Percentiles rank a stretch among this genome's conserved stretches.
phyloP scores from a whole-genome alignment of 2,113 vertebrate species.

The Pseudopipra pipra region DNA sequence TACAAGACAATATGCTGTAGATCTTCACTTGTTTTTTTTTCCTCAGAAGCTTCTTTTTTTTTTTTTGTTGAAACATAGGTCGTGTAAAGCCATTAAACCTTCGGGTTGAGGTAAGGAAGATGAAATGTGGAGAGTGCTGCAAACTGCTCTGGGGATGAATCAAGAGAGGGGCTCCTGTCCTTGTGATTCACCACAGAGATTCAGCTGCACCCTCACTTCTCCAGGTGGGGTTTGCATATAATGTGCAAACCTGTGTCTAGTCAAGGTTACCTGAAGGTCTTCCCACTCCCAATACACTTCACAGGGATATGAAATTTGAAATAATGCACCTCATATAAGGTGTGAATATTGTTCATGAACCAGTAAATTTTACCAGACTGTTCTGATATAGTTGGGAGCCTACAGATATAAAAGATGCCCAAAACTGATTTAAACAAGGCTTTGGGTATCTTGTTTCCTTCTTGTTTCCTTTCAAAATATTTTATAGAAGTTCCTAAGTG shows the following conservation, averaged over 20 bases:
- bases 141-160: not conserved
- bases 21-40: constrained; percentile 52
- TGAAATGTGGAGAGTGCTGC: not conserved
- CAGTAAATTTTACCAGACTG: not conserved
- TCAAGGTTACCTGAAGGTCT: not conserved
- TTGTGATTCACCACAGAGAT: not conserved
- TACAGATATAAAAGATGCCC: not conserved
- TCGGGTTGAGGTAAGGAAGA: not conserved
- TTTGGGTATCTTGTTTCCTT: not conserved
- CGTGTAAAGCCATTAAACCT: not conserved
- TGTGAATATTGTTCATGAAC: not conserved
- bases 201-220: not conserved
- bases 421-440: not conserved
- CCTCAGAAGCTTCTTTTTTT: not conserved
- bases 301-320: not conserved
- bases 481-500: not conserved
- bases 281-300: not conserved
- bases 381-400: not conserved
- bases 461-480: not conserved
- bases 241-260: not conserved
- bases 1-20: not conserved
- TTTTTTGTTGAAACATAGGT: not conserved
- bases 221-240: not conserved
- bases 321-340: not conserved
- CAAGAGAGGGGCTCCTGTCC: not conserved